Evolutionary conservation across 2,888 invertebrate genomes (phyloP), one percentile per base, ranked within the genome.

Genomic region (Biston betularia): DNA sequence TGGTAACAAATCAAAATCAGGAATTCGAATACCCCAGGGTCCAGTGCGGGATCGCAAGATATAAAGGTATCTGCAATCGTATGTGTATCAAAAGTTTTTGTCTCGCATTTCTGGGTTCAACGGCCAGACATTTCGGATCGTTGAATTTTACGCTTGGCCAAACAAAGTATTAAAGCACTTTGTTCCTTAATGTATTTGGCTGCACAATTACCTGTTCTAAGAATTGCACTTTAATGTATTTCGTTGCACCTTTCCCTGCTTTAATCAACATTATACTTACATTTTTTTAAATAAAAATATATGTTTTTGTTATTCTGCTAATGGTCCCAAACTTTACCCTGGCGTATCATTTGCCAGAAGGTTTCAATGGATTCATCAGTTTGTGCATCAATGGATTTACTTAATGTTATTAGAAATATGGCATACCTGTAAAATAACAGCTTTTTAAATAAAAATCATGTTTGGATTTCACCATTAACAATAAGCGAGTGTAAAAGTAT

Each of bases 101-200:
- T 76, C 73, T 73, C 74, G 75, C 77, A 67, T 68, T 72, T 65
- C 74, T 70, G 80, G 80, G 89, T 88, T 89, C 89, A 88, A 84
- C 82, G 86, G 81, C 88, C 89, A 88, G 89, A 88, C 88, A 80
- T 78, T 76, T 79, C 77, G 80, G 80, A 83, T 84, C 82, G 83
- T 83, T 83, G 81, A 82, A 79, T 84, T 84, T 83, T 83, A 79
- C 79, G 79, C 81, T 81, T 77, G 76, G 42, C 42, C 54, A 54
- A 80, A 79, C 79, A 77, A 79, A 75, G 76, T 75, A 74, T 14
- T 52, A 14, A 52, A 38, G 15, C 52, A 53, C 75, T 78, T 77
- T 79, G 77, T 76, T 76, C 69, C 59, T 63, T 46, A 55, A 58
- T 73, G 66, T 62, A 63, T 70, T 71, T 78, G 70, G 72, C 55